Base-by-base conservation (phyloP, 2,888 invertebrate genomes). In the Resseliella maxima region DNA sequence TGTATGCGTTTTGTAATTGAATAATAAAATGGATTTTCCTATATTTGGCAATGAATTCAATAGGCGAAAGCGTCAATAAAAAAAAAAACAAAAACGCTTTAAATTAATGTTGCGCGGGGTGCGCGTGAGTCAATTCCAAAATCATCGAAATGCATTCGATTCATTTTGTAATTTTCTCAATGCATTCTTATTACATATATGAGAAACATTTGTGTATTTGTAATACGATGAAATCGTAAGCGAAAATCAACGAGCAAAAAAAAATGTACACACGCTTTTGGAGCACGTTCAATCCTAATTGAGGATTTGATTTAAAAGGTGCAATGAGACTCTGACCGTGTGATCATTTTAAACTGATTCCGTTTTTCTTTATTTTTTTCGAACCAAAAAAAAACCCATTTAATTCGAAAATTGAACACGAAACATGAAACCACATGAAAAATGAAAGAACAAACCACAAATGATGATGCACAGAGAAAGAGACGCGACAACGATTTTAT, bases 21-120 rank as follows among this genome's bases (percentile, higher is more conserved):
- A 72, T 72, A 72, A 31, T 72, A 72, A 72, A n/a, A 72, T 72
- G 72, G 31, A 72, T 72, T 72, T 31, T 72, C 72, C 72, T 72
- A n/a, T 72, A 72, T 72, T 72, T 72, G 72, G 72, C 27, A 3
- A 31, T 72, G 72, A 31, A 83, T 21, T 38, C 83, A 83, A 83
- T 24, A 1, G 54, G 83, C 83, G 38, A 83, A 83, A 38, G 38
- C 6, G 83, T 38, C 15, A 31, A 72, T 72, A 31, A 83, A 38
- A 38, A 50, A 8, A 38, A 36, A 38, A n/a, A n/a, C n/a, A n/a
- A n/a, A n/a, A n/a, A n/a, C n/a, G n/a, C n/a, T 83, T 83, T n/a
- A n/a, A 38, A 38, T 72, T 15, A 38, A n/a, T 38, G n/a, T 83
- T 59, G 59, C 18, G 46, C 18, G 46, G 15, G 8, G 64, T n/a